These are phyloP conservation scores for Pocillopora verrucosa DNA, from an alignment of 64 coral and sea anemone species.

Conservation along the genomic window DNA sequence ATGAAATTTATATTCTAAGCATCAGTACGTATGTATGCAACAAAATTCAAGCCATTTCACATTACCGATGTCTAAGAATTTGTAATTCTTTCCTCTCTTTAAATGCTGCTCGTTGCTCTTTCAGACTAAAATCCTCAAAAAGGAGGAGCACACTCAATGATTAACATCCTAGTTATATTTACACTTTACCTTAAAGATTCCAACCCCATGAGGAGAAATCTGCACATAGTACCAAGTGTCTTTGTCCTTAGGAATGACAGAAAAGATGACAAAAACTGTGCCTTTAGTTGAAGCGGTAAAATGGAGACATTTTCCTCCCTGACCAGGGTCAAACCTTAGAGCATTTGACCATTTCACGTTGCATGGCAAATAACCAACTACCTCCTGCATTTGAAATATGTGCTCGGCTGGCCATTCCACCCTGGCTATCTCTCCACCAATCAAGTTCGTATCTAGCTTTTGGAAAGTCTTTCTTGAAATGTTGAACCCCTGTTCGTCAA, in stretches of 20 bases:
- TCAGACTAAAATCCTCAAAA: too few relatives aligned
- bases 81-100: too few relatives aligned
- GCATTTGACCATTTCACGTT: constrained; percentile 63
- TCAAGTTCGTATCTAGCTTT: background rate
- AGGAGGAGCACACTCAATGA: too few relatives aligned
- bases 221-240: constrained; percentile 60
- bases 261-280: constrained; percentile 46
- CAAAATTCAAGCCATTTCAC: too few relatives aligned
- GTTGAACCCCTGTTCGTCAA: background rate
- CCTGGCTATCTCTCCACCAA: background rate
- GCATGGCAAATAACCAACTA: constrained; percentile 40
- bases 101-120: too few relatives aligned
- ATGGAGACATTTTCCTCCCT: constrained; percentile 46
- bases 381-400: constrained; percentile 10
- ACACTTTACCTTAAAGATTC: constrained; percentile 39
- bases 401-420: constrained; percentile 36
- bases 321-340: constrained; percentile 36
- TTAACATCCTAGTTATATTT: background rate
- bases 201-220: constrained; percentile 47
- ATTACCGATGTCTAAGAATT: too few relatives aligned
- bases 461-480: background rate
- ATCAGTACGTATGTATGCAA: too few relatives aligned
- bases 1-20: too few relatives aligned
- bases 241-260: constrained; percentile 46
- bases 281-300: constrained; percentile 56